phyloP scores from a whole-genome alignment of 64 coral and sea anemone species.

The Orbicella faveolata region DNA sequence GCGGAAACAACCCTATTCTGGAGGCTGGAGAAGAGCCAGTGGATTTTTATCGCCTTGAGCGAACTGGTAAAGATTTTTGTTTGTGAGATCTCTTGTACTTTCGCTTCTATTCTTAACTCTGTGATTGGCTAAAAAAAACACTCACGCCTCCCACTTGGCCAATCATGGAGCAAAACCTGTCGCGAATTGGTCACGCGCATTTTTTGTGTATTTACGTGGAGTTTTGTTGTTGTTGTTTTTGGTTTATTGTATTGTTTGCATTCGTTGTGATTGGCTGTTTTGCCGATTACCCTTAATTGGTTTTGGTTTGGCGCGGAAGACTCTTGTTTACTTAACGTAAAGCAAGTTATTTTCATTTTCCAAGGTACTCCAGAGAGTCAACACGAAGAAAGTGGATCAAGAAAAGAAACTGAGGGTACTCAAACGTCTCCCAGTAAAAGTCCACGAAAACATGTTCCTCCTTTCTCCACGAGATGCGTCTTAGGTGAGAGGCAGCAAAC shows the following conservation, averaged over 20 bases:
- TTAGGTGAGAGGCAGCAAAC: conserved; percentile 69
- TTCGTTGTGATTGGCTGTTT: neutral
- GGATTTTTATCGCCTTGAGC: conserved; percentile 87
- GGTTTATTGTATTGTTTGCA: neutral
- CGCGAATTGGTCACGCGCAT: too few relatives aligned
- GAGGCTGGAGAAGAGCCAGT: conserved; percentile 68
- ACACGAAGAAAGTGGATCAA: conserved; percentile 4
- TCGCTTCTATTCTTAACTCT: neutral
- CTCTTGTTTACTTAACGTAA: neutral
- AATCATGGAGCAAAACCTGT: too few relatives aligned
- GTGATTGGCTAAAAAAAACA: too few relatives aligned
- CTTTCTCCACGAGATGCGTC: conserved; percentile 76
- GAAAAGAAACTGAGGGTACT: neutral
- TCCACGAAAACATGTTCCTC: conserved; percentile 49
- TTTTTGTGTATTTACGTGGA: too few relatives aligned
- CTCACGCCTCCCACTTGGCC: too few relatives aligned
- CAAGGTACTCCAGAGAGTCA: conserved; percentile 31
- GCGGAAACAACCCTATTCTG: neutral
- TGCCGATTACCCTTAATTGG: neutral
- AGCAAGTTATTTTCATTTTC: neutral
- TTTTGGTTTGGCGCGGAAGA: too few relatives aligned
- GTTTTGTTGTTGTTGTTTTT: too few relatives aligned
- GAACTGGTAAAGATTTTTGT: conserved; percentile 32
- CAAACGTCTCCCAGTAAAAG: conserved; percentile 31
- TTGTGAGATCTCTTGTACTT: neutral